Evolutionary conservation across 37 sponge, comb jelly and placozoan species (phyloP), one percentile per base, ranked within the genome.

Genomic region (Hexactinellida sp.): DNA sequence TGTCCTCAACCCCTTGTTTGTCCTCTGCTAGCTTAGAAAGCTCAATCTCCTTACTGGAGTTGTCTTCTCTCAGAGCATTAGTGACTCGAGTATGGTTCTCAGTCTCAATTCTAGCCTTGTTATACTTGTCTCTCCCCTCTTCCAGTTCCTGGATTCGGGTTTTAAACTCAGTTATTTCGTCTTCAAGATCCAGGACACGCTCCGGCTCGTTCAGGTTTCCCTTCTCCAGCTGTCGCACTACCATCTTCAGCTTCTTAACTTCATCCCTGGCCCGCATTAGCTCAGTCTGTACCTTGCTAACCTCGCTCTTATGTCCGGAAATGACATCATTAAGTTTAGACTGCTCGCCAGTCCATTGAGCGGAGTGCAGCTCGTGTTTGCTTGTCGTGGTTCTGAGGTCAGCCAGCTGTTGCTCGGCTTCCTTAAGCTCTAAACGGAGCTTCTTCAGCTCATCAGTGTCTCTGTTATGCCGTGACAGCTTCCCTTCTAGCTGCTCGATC

Each of bases 271-370:
- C 34, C 5, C 76, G 21, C 30, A 63, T 63, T 63, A 63, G 13
- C 30, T 63, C 76, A 5, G 28, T n/a, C 76, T 32, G 32, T 63
- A 63, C 28, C 76, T 28, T 63, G 19, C 21, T 1, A 25, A 23
- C 76, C 30, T 63, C 76, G 13, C 13, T 63, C 34, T 63, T 63
- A 10, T 63, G 76, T 32, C 19, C 13, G 3, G 76, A 63, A n/a
- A 63, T 63, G 76, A n/a, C 76, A 23, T 63, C 76, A 63, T 63
- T 63, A 7, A 63, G 34, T 63, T 63, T 63, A 63, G 76, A 23
- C 13, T 28, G 76, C 34, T 63, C 76, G 3, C 76, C 76, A 32
- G 76, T n/a, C 76, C 76, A 63, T 63, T 63, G 76, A 32, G 34
- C 76, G 13, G 76, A 63, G 25, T 63, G 21, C 5, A 63, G 76